Percentiles rank a stretch among this genome's conserved stretches.
phyloP scores from a whole-genome alignment of 2,113 vertebrate species.

The Numida meleagris region DNA sequence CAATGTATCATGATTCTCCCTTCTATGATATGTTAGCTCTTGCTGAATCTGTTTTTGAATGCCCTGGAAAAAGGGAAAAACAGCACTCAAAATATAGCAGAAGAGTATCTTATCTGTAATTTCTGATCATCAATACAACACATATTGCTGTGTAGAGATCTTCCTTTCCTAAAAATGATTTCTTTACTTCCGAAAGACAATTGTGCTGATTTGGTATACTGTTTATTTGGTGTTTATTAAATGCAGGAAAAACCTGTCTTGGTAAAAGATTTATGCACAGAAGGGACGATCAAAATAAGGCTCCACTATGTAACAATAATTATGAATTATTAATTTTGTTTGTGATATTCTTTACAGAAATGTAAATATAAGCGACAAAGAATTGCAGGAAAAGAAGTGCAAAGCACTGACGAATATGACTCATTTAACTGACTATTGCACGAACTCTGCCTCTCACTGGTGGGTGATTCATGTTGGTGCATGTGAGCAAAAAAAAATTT shows the following conservation, averaged over 20 bases:
- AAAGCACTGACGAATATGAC: slow-evolving; percentile 10
- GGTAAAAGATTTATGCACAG: background rate
- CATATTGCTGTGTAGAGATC: background rate
- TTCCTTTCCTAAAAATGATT: background rate
- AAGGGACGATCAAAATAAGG: background rate
- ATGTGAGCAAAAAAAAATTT: background rate
- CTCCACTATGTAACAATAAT: background rate
- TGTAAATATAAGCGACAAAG: slow-evolving; percentile 13
- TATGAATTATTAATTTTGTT: slow-evolving; percentile 62
- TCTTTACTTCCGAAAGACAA: background rate
- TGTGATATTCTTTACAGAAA: slow-evolving; percentile 33
- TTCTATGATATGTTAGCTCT: background rate
- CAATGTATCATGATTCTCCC: background rate
- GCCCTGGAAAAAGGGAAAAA: background rate
- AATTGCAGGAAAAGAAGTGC: slow-evolving; percentile 38
- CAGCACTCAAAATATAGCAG: background rate
- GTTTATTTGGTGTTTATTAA: background rate
- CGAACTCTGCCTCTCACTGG: background rate
- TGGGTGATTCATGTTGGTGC: slow-evolving; percentile 16
- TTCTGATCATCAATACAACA: background rate
- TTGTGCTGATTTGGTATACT: background rate
- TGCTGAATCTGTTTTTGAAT: background rate
- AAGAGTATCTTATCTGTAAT: background rate
- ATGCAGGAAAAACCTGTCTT: background rate
- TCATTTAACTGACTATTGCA: slow-evolving; percentile 32